phyloP scores from a whole-genome alignment of 92 coral and sea anemone genomes.

The Siderastrea radians region DNA sequence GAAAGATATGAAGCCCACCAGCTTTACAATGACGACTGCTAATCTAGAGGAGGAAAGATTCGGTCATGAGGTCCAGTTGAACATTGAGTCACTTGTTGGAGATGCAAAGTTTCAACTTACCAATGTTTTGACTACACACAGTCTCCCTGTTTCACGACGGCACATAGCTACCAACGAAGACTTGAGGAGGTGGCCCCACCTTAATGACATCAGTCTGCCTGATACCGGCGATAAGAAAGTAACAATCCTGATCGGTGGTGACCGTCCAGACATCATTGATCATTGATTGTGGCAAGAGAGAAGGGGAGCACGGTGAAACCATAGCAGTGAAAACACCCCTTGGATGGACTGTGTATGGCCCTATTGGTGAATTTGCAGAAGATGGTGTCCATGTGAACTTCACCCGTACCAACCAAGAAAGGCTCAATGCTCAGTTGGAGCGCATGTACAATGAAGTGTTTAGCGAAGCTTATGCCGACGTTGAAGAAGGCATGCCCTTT shows the following conservation, averaged over 20 bases:
- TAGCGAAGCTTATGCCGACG: conserved; percentile 20
- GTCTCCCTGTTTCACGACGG: conserved; percentile 65
- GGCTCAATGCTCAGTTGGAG: conserved; percentile 58
- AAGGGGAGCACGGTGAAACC: conserved; percentile 67
- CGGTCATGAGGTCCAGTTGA: conserved; percentile 67
- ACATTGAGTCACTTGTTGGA: conserved; percentile 62
- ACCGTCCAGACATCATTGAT: conserved; percentile 80
- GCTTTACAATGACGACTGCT: conserved; percentile 63
- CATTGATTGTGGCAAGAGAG: conserved; percentile 69
- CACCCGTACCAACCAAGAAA: conserved; percentile 35
- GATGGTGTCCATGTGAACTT: conserved; percentile 37
- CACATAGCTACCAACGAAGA: conserved; percentile 69
- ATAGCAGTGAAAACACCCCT: conserved; percentile 74
- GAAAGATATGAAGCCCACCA: conserved; percentile 50
- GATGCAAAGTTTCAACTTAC: conserved; percentile 58
- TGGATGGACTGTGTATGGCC: conserved; percentile 83
- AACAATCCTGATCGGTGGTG: conserved; percentile 72
- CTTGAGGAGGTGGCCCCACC: conserved; percentile 74
- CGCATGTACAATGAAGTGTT: conserved; percentile 75
- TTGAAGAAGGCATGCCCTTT: conserved; percentile 52
- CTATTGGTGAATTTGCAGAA: conserved; percentile 41
- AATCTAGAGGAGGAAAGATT: conserved; percentile 44
- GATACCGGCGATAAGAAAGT: conserved; percentile 59
- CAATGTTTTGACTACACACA: conserved; percentile 69
- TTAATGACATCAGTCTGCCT: conserved; percentile 59